Conservation (phyloP, 1,140 invertebrate genomes). For the Lerema accius region DNA sequence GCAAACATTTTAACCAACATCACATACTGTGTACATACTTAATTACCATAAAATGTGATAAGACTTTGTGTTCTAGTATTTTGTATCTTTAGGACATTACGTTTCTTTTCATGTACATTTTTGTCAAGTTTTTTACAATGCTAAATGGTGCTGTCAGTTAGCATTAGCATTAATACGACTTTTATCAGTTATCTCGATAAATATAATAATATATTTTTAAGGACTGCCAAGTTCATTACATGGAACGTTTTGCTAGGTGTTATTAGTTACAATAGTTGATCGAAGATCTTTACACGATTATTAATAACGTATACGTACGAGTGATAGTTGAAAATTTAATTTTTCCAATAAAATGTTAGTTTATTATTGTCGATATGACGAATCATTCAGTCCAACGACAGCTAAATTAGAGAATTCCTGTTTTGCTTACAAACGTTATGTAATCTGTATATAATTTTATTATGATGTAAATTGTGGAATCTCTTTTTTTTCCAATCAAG, state of each 20-base stretch:
- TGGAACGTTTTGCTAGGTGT: slow-evolving; percentile 18
- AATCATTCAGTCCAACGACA: not conserved
- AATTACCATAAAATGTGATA: slow-evolving; percentile 76
- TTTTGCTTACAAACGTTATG: slow-evolving; percentile 8
- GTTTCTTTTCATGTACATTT: slow-evolving; percentile 53
- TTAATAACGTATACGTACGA: slow-evolving; percentile 6
- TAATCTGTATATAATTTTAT: slow-evolving; percentile 74
- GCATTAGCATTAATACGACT: slow-evolving; percentile 42
- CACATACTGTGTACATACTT: slow-evolving; percentile 61
- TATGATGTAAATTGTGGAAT: slow-evolving; percentile 78
- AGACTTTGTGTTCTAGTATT: slow-evolving; percentile 61
- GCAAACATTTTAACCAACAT: slow-evolving; percentile 43
- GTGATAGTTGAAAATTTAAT: not conserved
- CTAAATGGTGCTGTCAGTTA: slow-evolving; percentile 59
- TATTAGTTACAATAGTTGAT: slow-evolving; percentile 15
- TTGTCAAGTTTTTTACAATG: slow-evolving; percentile 50
- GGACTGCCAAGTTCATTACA: slow-evolving; percentile 22
- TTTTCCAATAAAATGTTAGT: not conserved
- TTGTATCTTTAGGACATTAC: slow-evolving; percentile 54
- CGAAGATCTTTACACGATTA: slow-evolving; percentile 16
- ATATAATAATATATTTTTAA: slow-evolving; percentile 34
- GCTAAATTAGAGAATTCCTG: not conserved
- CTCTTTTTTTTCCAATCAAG: slow-evolving; percentile 74
- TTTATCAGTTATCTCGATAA: slow-evolving; percentile 55
- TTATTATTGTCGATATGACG: not conserved